Conservation (phyloP, 1,140 invertebrate genomes). For the Lysiphlebus fabarum region DNA sequence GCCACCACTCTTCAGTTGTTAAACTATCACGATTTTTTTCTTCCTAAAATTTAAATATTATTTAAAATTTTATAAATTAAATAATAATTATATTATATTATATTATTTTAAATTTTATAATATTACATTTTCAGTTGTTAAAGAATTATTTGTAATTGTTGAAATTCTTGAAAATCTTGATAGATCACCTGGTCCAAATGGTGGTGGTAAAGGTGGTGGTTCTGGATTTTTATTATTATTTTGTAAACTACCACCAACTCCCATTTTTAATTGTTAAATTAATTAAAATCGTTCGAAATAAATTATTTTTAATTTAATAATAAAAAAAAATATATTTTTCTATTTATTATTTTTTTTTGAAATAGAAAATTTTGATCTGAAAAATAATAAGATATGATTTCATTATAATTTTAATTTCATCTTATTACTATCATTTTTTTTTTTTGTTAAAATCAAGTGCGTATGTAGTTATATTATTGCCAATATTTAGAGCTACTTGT, state of each 20-base stretch:
- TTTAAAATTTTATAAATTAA: slow-evolving; percentile 3
- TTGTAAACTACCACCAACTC: slow-evolving; percentile 23
- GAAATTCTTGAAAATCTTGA: slow-evolving; percentile 16
- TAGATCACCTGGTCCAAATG: slow-evolving; percentile 22
- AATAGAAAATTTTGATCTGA: neutral
- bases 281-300: slow-evolving; percentile 9
- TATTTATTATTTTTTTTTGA: slow-evolving; percentile 1
- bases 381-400: neutral
- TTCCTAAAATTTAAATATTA: slow-evolving; percentile 4
- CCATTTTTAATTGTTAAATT: slow-evolving; percentile 16
- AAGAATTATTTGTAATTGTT: slow-evolving; percentile 8
- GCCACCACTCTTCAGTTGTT: slow-evolving; percentile 31
- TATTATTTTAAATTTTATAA: slow-evolving; percentile 3
- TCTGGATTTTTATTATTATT: slow-evolving; percentile 21
- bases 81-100: neutral
- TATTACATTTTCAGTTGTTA: neutral
- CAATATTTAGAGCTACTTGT: slow-evolving; percentile 2
- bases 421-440: neutral
- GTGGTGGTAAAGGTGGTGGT: slow-evolving; percentile 26
- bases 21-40: slow-evolving; percentile 14
- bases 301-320: neutral
- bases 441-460: neutral
- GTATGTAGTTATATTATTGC: no score
- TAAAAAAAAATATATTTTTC: neutral
- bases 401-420: neutral